phyloP scores from a whole-genome alignment of 2,888 invertebrate species.

The Cheiracanthium punctorium region DNA sequence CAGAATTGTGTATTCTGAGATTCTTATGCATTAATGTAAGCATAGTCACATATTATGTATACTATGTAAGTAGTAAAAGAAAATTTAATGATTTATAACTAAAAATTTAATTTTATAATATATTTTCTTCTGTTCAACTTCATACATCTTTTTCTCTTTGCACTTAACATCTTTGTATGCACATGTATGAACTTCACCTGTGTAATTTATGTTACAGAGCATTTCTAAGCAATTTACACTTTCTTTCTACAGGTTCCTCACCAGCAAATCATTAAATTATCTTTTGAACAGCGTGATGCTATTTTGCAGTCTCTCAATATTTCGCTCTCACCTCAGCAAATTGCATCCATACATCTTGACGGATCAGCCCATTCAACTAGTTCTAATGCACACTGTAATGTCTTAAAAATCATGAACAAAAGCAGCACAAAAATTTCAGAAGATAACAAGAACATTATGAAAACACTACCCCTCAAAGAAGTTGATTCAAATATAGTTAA shows the following conservation, averaged over 20 bases:
- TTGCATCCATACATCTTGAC: constrained; percentile 32
- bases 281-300: constrained; percentile 20
- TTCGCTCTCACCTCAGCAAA: constrained; percentile 22
- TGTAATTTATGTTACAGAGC: background rate
- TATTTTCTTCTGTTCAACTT: background rate
- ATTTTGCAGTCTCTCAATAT: constrained; percentile 44
- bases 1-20: too few species aligned
- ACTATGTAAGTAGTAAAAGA: too few species aligned
- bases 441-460: background rate
- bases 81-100: too few species aligned
- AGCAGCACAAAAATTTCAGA: background rate
- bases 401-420: constrained; percentile 33
- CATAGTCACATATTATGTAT: too few species aligned
- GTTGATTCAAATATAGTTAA: background rate
- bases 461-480: background rate
- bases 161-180: too few species aligned
- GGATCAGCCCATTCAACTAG: background rate
- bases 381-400: constrained; percentile 8
- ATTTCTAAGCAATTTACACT: background rate
- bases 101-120: too few species aligned
- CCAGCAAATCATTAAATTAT: constrained; percentile 5
- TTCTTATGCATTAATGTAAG: too few species aligned
- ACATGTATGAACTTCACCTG: too few species aligned
- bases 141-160: too few species aligned
- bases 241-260: constrained; percentile 11